Evolutionary conservation across 2,888 invertebrate species (phyloP).

Genomic region (Vesta saturnalis): DNA sequence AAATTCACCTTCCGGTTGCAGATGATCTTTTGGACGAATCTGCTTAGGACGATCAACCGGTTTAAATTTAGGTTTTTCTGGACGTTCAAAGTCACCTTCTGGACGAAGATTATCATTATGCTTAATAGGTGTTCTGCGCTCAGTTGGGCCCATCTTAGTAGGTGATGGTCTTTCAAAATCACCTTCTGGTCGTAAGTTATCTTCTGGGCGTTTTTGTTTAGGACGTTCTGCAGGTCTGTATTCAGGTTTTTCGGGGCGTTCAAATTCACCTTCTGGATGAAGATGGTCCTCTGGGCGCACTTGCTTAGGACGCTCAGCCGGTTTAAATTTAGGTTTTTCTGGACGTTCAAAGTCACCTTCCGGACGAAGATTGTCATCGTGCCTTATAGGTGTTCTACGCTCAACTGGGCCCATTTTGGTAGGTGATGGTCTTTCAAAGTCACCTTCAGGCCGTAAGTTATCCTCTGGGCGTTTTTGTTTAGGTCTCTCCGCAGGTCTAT

Average conservation of each 20-base stretch:
- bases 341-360: conserved; percentile 66
- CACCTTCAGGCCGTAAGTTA: conserved; percentile 64
- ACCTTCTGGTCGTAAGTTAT: conserved; percentile 62
- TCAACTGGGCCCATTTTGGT: conserved; percentile 55
- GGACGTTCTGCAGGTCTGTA: conserved; percentile 61
- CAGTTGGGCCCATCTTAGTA: conserved; percentile 53
- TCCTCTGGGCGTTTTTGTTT: conserved; percentile 64
- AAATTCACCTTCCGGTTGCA: conserved; percentile 60
- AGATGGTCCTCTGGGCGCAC: conserved; percentile 65
- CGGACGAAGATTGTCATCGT: conserved; percentile 68
- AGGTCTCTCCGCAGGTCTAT: conserved; percentile 65
- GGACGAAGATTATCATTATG: conserved; percentile 64
- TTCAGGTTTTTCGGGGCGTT: conserved; percentile 56
- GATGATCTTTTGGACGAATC: conserved; percentile 67
- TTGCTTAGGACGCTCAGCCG: conserved; percentile 19
- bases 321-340: conserved; percentile 46
- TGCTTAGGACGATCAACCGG: conserved; percentile 66
- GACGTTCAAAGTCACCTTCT: conserved; percentile 64
- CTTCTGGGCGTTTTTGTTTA: conserved; percentile 58
- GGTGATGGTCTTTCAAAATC: conserved; percentile 63
- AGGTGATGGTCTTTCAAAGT: conserved; percentile 58
- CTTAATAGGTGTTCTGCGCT: conserved; percentile 57
- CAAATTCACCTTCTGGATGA: conserved; percentile 64
- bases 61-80: conserved; percentile 58
- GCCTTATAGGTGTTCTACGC: conserved; percentile 59